phyloP scores from a whole-genome alignment of 2,888 invertebrate species.

The Chloroclysta siterata region DNA sequence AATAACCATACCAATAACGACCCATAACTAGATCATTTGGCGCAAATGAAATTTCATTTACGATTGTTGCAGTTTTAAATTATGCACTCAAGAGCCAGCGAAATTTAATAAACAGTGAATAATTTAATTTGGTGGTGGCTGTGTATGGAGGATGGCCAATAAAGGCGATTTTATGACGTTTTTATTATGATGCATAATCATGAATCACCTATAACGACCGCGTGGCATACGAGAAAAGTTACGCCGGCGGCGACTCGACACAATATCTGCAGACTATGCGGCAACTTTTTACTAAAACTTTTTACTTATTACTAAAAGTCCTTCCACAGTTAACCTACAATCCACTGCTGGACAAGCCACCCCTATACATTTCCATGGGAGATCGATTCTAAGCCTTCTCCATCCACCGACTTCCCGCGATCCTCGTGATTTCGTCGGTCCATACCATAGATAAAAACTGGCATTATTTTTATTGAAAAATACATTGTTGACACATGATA shows the following conservation, averaged over 20 bases:
- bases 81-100: conserved; percentile 71
- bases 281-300: too few species aligned
- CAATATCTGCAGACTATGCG: conserved; percentile 47
- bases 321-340: too few species aligned
- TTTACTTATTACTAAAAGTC: too few species aligned
- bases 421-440: too few species aligned
- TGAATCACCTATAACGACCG: conserved; percentile 76
- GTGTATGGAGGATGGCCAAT: conserved; percentile 80
- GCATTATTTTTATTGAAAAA: too few species aligned
- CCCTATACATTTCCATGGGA: too few species aligned
- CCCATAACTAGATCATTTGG: conserved; percentile 59
- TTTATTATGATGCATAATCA: conserved; percentile 83
- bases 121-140: conserved; percentile 79
- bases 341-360: too few species aligned
- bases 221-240: conserved; percentile 62
- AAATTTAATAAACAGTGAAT: conserved; percentile 82
- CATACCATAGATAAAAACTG: too few species aligned
- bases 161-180: conserved; percentile 79
- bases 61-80: conserved; percentile 70
- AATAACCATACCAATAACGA: conserved; percentile 23
- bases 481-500: too few species aligned
- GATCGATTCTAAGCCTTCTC: too few species aligned
- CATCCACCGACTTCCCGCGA: too few species aligned
- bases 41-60: conserved; percentile 62
- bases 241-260: conserved; percentile 55